A percentile compares a stretch with the other conserved stretches of the same genome.
Conservation (phyloP, 2,797 vertebrate genomes). For the Emydoidea blandingii region DNA sequence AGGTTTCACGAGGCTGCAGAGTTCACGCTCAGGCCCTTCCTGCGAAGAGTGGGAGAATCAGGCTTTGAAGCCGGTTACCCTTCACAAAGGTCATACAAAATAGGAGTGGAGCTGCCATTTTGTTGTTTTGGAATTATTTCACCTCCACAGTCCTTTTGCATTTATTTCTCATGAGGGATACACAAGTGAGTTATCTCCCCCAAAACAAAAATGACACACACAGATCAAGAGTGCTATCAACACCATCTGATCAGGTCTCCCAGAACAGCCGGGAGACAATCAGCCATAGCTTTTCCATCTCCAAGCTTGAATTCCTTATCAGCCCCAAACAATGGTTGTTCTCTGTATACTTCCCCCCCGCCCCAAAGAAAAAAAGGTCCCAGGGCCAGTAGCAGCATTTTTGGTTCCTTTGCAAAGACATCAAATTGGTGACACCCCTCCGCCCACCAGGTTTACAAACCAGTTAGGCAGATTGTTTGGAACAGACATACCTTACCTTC, state of each 20-base stretch:
- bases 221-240: not conserved
- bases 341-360: no score
- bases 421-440: not conserved
- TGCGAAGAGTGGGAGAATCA: not conserved
- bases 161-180: not conserved
- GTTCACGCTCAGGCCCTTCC: not conserved
- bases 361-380: not conserved
- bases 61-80: not conserved
- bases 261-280: not conserved
- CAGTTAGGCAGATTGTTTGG: accelerated
- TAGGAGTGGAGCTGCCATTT: not conserved
- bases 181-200: not conserved
- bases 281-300: not conserved
- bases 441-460: accelerated
- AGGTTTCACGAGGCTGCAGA: not conserved
- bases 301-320: no score
- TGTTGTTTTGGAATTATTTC: not conserved
- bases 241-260: not conserved
- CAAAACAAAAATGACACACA: not conserved
- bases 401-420: no score
- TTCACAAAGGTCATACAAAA: not conserved
- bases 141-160: not conserved
- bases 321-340: not conserved
- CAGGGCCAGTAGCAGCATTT: not conserved
- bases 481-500: no score